Evolutionary conservation across 2,113 vertebrate species (phyloP), one percentile per base, ranked within the genome.

Genomic region (Mustela nigripes): DNA sequence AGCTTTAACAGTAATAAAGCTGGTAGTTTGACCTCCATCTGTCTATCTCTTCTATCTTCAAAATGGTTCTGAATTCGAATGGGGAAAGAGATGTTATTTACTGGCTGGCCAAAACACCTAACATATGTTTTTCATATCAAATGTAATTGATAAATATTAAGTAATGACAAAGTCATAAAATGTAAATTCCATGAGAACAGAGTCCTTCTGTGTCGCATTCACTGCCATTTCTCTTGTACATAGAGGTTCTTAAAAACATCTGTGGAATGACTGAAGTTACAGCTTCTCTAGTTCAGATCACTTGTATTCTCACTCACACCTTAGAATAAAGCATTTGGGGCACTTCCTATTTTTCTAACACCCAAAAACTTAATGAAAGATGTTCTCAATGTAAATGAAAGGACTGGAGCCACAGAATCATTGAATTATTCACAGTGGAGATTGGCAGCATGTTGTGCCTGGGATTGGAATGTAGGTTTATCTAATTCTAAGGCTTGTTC

Each of bases 51-150:
- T 95, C 83, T 76, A 36, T 92, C 95, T 97, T 74, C 91, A 87
- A 93, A 90, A 58, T 95, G 65, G 83, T 97, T 97, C 78, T 89
- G 96, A 98, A 94, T 95, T 95, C 94, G 93, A 1, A 31, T 91
- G 97, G 82, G 83, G 95, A 83, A 91, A 85, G 36, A 28, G 56
- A 53, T 96, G 87, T 92, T 94, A 91, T 94, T 96, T 98, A 95
- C 86, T 92, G 96, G 86, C 96, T 56, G 26, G 50, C 67, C 73
- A 42, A 48, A 95, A 89, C 69, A 97, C 69, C 74, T 84, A 88
- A 39, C 93, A 85, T 97, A 94, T 95, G 93, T 94, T 95, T 96
- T 97, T 91, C 73, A 84, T 87, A 93, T 92, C 71, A 39, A 97
- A 69, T 87, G 63, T 63, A 50, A 73, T 87, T 91, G 91, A 93